A percentile compares a stretch with the other conserved stretches of the same genome.
Conservation (phyloP, 2,113 vertebrate species). For the Puma concolor region DNA sequence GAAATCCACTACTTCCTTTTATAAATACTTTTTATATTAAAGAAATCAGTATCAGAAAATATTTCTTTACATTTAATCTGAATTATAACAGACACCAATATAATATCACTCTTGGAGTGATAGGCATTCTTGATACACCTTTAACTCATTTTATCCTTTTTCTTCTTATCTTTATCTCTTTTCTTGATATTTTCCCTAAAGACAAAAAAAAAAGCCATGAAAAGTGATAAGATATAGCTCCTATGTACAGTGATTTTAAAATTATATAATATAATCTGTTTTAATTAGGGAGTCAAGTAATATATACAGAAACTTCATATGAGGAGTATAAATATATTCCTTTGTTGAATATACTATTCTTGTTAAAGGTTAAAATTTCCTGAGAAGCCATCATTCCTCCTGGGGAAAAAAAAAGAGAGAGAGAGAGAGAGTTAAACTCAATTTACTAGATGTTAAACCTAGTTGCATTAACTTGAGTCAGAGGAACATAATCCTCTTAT, state of each 20-base stretch:
- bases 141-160: background rate
- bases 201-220: background rate
- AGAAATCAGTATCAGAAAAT: background rate
- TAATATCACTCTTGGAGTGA: background rate
- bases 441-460: background rate
- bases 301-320: background rate
- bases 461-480: background rate
- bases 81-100: background rate
- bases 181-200: slow-evolving; percentile 8
- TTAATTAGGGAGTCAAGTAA: background rate
- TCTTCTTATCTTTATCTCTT: background rate
- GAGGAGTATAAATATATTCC: background rate
- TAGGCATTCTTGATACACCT: background rate
- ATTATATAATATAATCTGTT: slow-evolving; percentile 24
- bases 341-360: background rate
- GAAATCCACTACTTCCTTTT: background rate
- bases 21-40: slow-evolving; percentile 43
- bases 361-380: background rate
- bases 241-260: background rate
- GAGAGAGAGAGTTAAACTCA: background rate
- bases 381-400: background rate
- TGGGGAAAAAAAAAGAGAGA: background rate
- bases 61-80: slow-evolving; percentile 51
- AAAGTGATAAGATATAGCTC: background rate
- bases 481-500: background rate